Percentiles rank a stretch among this genome's conserved stretches.
These are phyloP conservation scores for Sebastes iracundus DNA, from an alignment of 2,797 vertebrate species.

Conservation along the genomic window DNA sequence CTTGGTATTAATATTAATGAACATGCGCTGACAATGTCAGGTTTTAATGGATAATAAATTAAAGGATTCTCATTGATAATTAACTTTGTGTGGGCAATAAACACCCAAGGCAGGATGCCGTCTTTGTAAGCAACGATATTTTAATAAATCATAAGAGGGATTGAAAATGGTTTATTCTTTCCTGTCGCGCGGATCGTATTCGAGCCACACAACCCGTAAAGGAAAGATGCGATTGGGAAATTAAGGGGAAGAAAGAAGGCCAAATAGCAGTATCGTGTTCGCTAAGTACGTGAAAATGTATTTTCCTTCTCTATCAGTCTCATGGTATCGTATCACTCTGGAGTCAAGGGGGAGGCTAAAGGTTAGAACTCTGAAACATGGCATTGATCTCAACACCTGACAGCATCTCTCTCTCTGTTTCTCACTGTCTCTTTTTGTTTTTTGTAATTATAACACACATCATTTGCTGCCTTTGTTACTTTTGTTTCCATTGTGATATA, in stretches of 20 bases:
- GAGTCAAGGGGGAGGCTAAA: slow-evolving; percentile 84
- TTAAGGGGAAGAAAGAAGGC: slow-evolving; percentile 61
- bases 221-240: slow-evolving; percentile 75
- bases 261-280: slow-evolving; percentile 75
- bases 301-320: slow-evolving; percentile 79
- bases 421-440: slow-evolving; percentile 35
- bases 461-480: slow-evolving; percentile 1
- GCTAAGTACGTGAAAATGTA: slow-evolving; percentile 80
- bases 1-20: slow-evolving; percentile 83
- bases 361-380: slow-evolving; percentile 83
- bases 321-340: slow-evolving; percentile 79
- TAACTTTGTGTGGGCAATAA: slow-evolving; percentile 61
- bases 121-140: slow-evolving; percentile 62
- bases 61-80: slow-evolving; percentile 68
- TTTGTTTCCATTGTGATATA: slow-evolving; percentile 1
- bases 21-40: slow-evolving; percentile 71
- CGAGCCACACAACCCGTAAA: slow-evolving; percentile 41
- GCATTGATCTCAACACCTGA: slow-evolving; percentile 86
- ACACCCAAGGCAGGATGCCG: slow-evolving; percentile 45
- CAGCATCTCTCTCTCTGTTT: slow-evolving; percentile 63
- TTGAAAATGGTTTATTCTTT: slow-evolving; percentile 40
- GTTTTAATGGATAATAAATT: slow-evolving; percentile 79
- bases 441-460: slow-evolving; percentile 10
- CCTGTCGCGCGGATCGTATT: slow-evolving; percentile 70
- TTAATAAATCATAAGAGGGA: slow-evolving; percentile 70